These are phyloP conservation scores for Celastrina argiolus DNA, from an alignment of 2,888 invertebrate genomes.

Conservation along the genomic window DNA sequence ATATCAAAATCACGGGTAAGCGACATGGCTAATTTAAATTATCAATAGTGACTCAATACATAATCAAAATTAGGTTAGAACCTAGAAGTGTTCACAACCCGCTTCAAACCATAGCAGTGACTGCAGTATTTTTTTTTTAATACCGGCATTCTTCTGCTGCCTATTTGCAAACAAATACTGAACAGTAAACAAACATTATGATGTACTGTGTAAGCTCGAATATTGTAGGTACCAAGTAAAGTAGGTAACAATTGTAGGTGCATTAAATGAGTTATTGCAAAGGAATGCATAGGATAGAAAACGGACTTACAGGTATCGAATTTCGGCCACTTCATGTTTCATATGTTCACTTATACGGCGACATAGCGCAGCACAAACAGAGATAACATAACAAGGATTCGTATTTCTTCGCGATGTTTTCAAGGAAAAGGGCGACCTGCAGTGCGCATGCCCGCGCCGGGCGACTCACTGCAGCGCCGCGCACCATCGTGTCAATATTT, in stretches of 20 bases:
- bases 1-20: too few relatives aligned
- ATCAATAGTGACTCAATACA: too few relatives aligned
- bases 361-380: slow-evolving; percentile 40
- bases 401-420: slow-evolving; percentile 47
- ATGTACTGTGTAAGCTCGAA: not conserved
- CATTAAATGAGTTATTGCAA: not conserved
- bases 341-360: slow-evolving; percentile 37
- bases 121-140: too few relatives aligned
- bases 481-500: slow-evolving; percentile 37
- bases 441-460: slow-evolving; percentile 53
- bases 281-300: slow-evolving; percentile 8
- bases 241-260: not conserved
- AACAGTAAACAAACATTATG: not conserved
- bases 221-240: not conserved
- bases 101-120: too few relatives aligned
- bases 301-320: slow-evolving; percentile 56
- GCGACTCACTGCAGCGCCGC: slow-evolving; percentile 45
- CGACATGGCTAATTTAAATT: too few relatives aligned
- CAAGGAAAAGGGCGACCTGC: slow-evolving; percentile 40
- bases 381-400: slow-evolving; percentile 37
- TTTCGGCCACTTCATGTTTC: slow-evolving; percentile 62
- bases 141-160: not conserved
- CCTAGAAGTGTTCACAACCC: too few relatives aligned
- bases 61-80: too few relatives aligned
- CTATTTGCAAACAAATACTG: not conserved